These are phyloP conservation scores for Alligator mississippiensis DNA, from an alignment of 2,113 vertebrate genomes.

Conservation along the genomic window DNA sequence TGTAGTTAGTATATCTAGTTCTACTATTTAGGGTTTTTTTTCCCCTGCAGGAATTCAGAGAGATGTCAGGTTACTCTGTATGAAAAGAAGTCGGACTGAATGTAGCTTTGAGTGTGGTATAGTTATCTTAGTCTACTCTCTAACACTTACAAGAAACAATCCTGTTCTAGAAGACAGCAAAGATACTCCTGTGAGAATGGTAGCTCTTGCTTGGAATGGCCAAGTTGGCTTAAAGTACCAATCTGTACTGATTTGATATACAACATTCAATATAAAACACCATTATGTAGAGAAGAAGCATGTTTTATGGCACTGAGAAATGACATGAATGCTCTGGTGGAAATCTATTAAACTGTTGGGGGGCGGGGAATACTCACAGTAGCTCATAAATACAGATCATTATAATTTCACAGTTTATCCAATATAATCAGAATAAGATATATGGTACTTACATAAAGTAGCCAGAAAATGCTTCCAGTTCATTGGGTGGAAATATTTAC, in stretches of 20 bases:
- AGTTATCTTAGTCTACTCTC: fast-evolving
- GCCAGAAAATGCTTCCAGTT: background rate
- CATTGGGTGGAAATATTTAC: background rate
- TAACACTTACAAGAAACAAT: background rate
- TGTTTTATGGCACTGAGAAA: background rate
- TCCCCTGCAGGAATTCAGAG: fast-evolving
- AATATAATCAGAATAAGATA: background rate
- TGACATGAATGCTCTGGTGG: background rate
- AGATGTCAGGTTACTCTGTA: background rate
- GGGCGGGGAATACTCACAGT: fast-evolving
- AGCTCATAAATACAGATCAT: background rate
- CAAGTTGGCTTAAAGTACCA: background rate
- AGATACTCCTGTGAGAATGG: background rate
- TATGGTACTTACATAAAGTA: fast-evolving
- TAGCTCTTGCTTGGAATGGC: background rate
- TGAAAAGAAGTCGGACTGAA: background rate
- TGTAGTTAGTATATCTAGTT: background rate
- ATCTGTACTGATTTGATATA: background rate
- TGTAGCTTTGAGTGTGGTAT: fast-evolving
- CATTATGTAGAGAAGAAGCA: background rate
- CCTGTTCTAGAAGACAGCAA: fast-evolving
- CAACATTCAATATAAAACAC: background rate
- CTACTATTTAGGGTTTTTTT: fast-evolving
- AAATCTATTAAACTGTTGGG: background rate
- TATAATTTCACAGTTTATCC: background rate